Base-by-base conservation (phyloP, 1,140 invertebrate species). In the Procambarus virginalis region DNA sequence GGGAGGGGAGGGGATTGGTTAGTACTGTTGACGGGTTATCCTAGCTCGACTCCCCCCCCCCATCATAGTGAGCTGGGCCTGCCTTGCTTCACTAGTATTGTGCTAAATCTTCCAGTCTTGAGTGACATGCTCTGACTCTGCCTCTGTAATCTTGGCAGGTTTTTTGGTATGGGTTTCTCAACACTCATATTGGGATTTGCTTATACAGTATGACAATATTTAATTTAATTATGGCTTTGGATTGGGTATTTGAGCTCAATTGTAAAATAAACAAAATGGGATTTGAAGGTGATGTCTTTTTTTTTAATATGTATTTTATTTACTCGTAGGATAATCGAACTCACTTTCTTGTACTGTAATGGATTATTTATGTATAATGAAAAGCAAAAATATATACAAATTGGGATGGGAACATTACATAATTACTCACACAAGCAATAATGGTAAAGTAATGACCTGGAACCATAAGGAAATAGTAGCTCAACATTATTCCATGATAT, bases 231-330 rank as follows among this genome's bases (percentile, higher is more conserved):
- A 17, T 55, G 49, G 49, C 48, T 58, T 80, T 58, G 22, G 49
- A 58, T 51, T 58, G 49, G 49, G 78, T 80, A 80, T 51, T 51
- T 80, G 78, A 58, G 78, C 78, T 80, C 78, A 80, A n/a, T 80
- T 80, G 55, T 80, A 80, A 51, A 58, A 51, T 12, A 58, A 34
- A 73, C 68, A 20, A 17, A 55, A 22, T 14, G n/a, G 78, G 48
- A 80, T 80, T 49, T 80, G 78, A 22, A 80, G 49, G 49, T 80
- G 78, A 55, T 58, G 55, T 22, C 6, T 4, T 17, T 55, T 51
- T 55, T 22, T 80, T n/a, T 80, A 10, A 17, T 80, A 34, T 80
- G 55, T 80, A 34, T 22, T 22, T 22, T 80, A 80, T 22, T 22
- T 80, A 80, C 78, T 55, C 49, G 20, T 51, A 80, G 49, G 55